A percentile compares a stretch with the other conserved stretches of the same genome.
Evolutionary conservation across 2,888 invertebrate genomes (phyloP).

Genomic region (Chrysina gloriosa): DNA sequence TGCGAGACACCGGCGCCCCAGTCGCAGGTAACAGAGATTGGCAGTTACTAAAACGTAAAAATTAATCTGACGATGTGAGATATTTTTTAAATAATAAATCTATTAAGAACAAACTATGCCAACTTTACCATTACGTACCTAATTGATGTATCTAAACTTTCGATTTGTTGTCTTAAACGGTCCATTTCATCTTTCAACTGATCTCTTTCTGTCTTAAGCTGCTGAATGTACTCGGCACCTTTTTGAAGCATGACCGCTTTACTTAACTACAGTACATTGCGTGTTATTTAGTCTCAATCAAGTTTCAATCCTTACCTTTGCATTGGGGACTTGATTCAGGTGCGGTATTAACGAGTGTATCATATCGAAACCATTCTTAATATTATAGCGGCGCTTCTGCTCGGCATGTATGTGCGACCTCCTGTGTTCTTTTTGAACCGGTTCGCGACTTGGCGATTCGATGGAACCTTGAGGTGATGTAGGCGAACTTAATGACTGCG

Average conservation of each 20-base stretch:
- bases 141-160: conserved; percentile 89
- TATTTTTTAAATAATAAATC: not conserved
- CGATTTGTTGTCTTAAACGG: conserved; percentile 86
- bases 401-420: conserved; percentile 95
- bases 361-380: conserved; percentile 96
- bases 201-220: conserved; percentile 85
- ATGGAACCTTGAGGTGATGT: conserved; percentile 70
- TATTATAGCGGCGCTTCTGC: conserved; percentile 94
- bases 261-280: conserved; percentile 72
- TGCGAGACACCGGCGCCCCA: conserved; percentile 92
- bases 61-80: not conserved
- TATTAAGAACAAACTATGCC: too few relatives aligned
- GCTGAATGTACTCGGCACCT: conserved; percentile 94
- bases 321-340: conserved; percentile 87
- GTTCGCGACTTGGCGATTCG: conserved; percentile 65
- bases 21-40: conserved; percentile 96
- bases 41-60: conserved; percentile 77
- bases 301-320: conserved; percentile 73
- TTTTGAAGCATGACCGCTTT: conserved; percentile 98
- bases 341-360: conserved; percentile 93
- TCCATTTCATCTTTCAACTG: conserved; percentile 93
- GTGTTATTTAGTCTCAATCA: not conserved
- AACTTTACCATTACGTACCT: conserved; percentile 76
- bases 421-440: conserved; percentile 74
- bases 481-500: conserved; percentile 69